Percentiles rank a stretch among this genome's conserved stretches.
Evolutionary conservation across 2,113 vertebrate species (phyloP).

Genomic region (Rhadina sibilatrix): DNA sequence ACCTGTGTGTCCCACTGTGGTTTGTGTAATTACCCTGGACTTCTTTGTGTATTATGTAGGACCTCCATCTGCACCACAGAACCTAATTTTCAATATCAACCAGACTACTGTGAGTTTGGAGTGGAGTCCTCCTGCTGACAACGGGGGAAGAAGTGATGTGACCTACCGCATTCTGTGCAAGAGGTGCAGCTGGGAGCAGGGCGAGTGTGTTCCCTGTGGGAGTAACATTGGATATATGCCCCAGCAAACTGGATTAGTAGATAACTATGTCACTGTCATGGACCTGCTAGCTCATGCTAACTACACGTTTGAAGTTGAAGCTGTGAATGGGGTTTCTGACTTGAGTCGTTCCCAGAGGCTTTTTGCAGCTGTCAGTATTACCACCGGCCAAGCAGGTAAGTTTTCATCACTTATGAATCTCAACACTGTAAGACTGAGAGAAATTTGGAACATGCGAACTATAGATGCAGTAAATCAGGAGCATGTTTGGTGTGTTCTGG

Average conservation of each 20-base stretch:
- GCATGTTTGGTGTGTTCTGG: neutral
- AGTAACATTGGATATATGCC: constrained; percentile 91
- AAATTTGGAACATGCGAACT: constrained; percentile 2
- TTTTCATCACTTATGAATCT: constrained; percentile 37
- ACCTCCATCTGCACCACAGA: constrained; percentile 97
- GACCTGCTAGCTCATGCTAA: constrained; percentile 97
- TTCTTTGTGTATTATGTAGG: constrained; percentile 75
- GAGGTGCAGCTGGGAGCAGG: constrained; percentile 95
- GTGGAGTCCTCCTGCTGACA: constrained; percentile 94
- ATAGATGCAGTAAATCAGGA: constrained; percentile 24
- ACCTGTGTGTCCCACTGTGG: neutral
- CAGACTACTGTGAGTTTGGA: constrained; percentile 95
- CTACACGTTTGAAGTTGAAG: constrained; percentile 98
- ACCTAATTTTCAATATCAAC: constrained; percentile 99
- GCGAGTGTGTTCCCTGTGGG: constrained; percentile 92
- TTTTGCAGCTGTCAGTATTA: constrained; percentile 94
- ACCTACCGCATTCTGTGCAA: constrained; percentile 93
- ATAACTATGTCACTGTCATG: constrained; percentile 90
- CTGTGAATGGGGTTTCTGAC: constrained; percentile 96
- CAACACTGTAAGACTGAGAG: neutral
- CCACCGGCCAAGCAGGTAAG: constrained; percentile 98
- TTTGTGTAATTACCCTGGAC: constrained; percentile 21
- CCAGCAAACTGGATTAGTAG: constrained; percentile 90
- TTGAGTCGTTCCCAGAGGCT: constrained; percentile 94
- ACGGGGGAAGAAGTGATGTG: constrained; percentile 91